phyloP scores from a whole-genome alignment of 2,797 vertebrate species.

The Cygnus olor region DNA sequence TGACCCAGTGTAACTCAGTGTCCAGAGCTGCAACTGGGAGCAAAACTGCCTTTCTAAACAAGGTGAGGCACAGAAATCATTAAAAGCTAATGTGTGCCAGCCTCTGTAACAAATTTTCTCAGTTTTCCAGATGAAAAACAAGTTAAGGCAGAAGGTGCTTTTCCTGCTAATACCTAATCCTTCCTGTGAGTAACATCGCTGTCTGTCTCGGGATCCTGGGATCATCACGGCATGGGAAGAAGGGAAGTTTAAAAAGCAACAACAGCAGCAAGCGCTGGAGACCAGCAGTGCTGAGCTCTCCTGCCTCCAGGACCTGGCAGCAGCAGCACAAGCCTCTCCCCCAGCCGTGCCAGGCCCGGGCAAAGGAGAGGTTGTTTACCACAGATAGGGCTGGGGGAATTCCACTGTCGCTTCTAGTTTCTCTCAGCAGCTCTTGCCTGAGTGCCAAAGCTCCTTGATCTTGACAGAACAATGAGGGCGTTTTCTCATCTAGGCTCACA shows the following conservation, averaged over 20 bases:
- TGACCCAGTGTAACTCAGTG: background rate
- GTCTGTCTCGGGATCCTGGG: background rate
- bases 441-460: background rate
- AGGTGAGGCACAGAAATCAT: background rate
- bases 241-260: background rate
- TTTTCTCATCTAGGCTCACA: background rate
- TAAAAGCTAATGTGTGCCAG: background rate
- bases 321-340: background rate
- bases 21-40: background rate
- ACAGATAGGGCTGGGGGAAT: conserved; percentile 47
- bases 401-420: background rate
- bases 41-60: background rate
- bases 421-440: fast-evolving
- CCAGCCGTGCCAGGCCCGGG: background rate
- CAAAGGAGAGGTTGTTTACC: background rate
- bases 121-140: background rate
- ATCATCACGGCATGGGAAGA: background rate
- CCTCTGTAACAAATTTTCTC: background rate
- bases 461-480: background rate
- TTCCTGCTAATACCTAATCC: conserved; percentile 12
- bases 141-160: background rate
- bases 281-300: background rate
- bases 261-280: background rate
- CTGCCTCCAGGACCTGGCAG: background rate
- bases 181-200: background rate